Conservation (phyloP, 2,888 invertebrate genomes). For the Netelia virgata region DNA sequence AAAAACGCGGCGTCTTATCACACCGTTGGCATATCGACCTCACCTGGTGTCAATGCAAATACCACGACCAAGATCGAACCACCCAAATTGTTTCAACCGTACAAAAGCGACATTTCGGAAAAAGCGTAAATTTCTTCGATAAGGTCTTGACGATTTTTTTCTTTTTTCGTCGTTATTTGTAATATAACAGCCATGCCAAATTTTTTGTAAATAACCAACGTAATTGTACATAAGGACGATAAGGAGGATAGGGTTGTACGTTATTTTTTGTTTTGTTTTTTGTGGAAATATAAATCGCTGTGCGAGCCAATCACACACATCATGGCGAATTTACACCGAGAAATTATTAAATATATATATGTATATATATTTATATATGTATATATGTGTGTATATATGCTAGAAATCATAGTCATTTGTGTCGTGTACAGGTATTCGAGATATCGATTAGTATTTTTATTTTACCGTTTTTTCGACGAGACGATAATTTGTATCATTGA, state of each 20-base stretch:
- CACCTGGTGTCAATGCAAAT: constrained; percentile 51
- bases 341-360: constrained; percentile 48
- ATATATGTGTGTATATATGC: constrained; percentile 49
- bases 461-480: not conserved
- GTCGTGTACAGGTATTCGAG: constrained; percentile 36
- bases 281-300: constrained; percentile 61
- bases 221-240: constrained; percentile 47
- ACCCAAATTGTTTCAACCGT: constrained; percentile 91
- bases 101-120: constrained; percentile 87
- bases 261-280: not conserved
- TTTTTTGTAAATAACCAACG: constrained; percentile 24
- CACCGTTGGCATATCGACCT: constrained; percentile 78
- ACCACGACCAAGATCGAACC: constrained; percentile 79
- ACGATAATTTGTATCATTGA: constrained; percentile 25
- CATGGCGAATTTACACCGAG: constrained; percentile 6
- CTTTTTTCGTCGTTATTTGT: constrained; percentile 24
- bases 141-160: not conserved
- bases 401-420: constrained; percentile 35
- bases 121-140: constrained; percentile 73
- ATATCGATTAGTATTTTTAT: constrained; percentile 15
- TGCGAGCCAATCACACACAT: constrained; percentile 61
- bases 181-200: constrained; percentile 45
- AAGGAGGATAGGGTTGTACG: constrained; percentile 1
- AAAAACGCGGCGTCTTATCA: constrained; percentile 75
- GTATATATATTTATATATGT: not conserved